Evolutionary conservation across 2,113 vertebrate genomes (phyloP).

Genomic region (Entelurus aequoreus): DNA sequence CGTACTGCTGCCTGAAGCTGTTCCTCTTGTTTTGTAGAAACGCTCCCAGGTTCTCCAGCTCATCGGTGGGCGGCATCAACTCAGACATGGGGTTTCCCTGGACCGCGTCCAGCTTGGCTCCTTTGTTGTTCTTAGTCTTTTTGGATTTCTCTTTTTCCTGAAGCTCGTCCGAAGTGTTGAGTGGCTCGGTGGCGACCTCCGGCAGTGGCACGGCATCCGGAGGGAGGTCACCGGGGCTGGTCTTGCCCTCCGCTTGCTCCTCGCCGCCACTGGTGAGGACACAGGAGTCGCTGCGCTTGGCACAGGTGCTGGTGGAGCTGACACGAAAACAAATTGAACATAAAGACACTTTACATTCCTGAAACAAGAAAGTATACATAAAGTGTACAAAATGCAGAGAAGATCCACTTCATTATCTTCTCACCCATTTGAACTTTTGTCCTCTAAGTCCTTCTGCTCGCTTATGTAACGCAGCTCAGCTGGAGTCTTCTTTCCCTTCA

Average conservation of each 20-base stretch:
- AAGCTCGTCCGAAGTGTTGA: conserved; percentile 22
- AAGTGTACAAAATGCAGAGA: conserved; percentile 13
- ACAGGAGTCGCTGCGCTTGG: conserved; percentile 60
- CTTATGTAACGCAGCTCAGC: conserved; percentile 65
- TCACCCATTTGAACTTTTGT: conserved; percentile 67
- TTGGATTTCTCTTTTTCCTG: conserved; percentile 59
- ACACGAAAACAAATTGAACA: not conserved
- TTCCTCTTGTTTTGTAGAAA: conserved; percentile 56
- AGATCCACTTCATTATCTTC: conserved; percentile 8
- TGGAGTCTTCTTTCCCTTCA: conserved; percentile 71
- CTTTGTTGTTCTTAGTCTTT: conserved; percentile 69
- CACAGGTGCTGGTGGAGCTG: conserved; percentile 57
- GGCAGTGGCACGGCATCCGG: conserved; percentile 43
- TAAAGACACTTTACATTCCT: no score
- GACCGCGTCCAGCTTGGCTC: conserved; percentile 35
- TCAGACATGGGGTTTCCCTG: conserved; percentile 27
- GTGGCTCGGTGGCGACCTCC: conserved; percentile 47
- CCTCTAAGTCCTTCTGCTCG: conserved; percentile 66
- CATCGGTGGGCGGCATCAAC: conserved; percentile 28
- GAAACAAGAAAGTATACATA: not conserved
- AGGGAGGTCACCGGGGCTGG: conserved; percentile 45
- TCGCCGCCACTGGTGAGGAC: conserved; percentile 50
- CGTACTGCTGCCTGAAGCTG: conserved; percentile 63
- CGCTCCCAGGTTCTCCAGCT: conserved; percentile 43
- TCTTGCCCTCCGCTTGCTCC: conserved; percentile 60